Evolutionary conservation across 2,113 vertebrate species (phyloP).

Genomic region (Otocyon megalotis): DNA sequence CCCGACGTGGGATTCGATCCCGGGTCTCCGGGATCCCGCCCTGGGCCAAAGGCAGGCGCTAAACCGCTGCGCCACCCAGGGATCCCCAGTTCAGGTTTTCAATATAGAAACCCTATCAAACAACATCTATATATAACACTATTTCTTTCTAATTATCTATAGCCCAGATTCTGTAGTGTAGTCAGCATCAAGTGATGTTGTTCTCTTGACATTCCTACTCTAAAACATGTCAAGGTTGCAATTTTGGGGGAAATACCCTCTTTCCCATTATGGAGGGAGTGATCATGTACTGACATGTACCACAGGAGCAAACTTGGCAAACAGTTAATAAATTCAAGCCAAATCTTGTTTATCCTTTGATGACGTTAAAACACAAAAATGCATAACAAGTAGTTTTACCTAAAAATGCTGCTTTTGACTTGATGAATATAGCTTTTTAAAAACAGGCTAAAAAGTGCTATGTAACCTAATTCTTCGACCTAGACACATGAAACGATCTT

Average conservation of each 20-base stretch:
- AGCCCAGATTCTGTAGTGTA: neutral
- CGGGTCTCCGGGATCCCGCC: too few relatives aligned
- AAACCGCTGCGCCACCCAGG: too few relatives aligned
- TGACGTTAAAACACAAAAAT: neutral
- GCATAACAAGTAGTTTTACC: neutral
- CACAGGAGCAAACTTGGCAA: neutral
- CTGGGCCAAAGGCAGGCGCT: too few relatives aligned
- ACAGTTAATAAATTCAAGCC: neutral
- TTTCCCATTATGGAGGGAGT: neutral
- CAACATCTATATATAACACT: neutral
- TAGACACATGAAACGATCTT: slow-evolving; percentile 48
- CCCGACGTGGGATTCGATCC: too few relatives aligned
- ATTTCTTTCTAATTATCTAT: neutral
- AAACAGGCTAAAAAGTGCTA: neutral
- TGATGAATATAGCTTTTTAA: neutral
- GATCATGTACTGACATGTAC: neutral
- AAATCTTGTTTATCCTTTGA: neutral
- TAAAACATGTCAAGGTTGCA: neutral
- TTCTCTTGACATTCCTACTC: neutral
- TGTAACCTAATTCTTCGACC: neutral
- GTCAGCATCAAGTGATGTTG: neutral
- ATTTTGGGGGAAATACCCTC: neutral
- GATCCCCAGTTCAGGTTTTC: neutral
- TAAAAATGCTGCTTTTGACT: neutral
- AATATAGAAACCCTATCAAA: neutral